Evolutionary conservation across 2,113 vertebrate genomes (phyloP).

Genomic region (Tichodroma muraria): DNA sequence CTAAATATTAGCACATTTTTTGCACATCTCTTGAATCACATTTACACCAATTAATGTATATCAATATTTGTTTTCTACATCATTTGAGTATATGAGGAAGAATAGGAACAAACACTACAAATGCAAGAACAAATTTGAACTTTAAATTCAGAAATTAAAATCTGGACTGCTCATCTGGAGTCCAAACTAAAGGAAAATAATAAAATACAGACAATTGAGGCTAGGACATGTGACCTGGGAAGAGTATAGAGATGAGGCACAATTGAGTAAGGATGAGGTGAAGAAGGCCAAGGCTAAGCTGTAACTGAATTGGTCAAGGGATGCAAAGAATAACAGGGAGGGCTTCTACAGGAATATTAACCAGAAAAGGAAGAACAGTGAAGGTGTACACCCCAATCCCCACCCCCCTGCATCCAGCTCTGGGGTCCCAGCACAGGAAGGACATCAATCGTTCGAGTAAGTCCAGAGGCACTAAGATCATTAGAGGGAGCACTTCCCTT

Average conservation of each 20-base stretch:
- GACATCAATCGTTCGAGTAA: neutral
- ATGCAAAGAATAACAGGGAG: neutral
- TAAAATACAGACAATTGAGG: neutral
- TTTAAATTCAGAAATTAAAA: neutral
- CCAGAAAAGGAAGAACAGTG: neutral
- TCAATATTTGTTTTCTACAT: neutral
- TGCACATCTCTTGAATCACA: neutral
- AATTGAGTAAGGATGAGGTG: neutral
- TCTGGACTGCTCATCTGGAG: neutral
- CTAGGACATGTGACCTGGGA: neutral
- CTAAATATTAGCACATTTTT: neutral
- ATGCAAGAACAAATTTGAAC: neutral
- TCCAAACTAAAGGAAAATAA: neutral
- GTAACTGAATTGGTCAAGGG: neutral
- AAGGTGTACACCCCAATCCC: neutral
- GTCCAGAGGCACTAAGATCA: neutral
- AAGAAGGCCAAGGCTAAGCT: neutral
- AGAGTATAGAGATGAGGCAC: neutral
- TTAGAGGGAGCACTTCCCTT: neutral
- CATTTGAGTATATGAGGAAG: neutral
- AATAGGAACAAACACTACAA: neutral
- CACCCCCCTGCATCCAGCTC: neutral
- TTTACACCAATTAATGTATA: neutral
- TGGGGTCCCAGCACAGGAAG: neutral
- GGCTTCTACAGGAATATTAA: neutral